These are phyloP conservation scores for Seriola aureovittata DNA, from an alignment of 2,113 vertebrate species.

Conservation along the genomic window DNA sequence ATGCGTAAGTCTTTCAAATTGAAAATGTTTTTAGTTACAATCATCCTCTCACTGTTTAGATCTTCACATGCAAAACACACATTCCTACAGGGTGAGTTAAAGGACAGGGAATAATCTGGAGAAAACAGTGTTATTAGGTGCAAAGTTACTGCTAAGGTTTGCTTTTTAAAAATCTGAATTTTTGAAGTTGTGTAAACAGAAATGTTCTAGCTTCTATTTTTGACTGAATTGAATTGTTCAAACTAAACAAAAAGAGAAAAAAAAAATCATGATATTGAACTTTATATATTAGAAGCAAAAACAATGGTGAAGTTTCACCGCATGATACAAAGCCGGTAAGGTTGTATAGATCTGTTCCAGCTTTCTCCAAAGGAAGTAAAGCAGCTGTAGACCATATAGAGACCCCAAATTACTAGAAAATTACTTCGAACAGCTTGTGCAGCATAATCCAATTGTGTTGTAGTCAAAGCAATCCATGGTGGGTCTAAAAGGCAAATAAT, in stretches of 20 bases:
- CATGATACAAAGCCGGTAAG: background rate
- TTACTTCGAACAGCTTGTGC: constrained; percentile 18
- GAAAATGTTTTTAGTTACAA: constrained; percentile 55
- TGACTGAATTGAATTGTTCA: constrained; percentile 4
- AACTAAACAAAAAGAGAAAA: background rate
- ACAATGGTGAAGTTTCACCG: background rate
- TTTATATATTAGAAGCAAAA: background rate
- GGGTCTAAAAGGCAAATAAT: constrained; percentile 46
- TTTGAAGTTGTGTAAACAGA: background rate
- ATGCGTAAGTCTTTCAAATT: constrained; percentile 57
- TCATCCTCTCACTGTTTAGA: constrained; percentile 38
- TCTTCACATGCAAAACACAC: background rate
- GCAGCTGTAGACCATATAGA: constrained; percentile 14
- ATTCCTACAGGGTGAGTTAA: constrained; percentile 22
- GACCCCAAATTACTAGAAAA: constrained; percentile 17
- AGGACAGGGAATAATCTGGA: constrained; percentile 2
- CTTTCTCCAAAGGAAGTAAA: background rate
- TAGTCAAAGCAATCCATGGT: constrained; percentile 46
- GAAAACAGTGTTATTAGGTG: background rate
- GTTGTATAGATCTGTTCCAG: background rate
- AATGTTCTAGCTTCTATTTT: constrained; percentile 1
- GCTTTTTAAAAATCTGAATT: background rate
- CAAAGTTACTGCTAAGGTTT: background rate
- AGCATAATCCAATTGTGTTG: constrained; percentile 37
- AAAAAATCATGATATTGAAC: background rate